Percentiles rank a stretch among this genome's conserved stretches.
Evolutionary conservation across 2,113 vertebrate genomes (phyloP).

Genomic region (Toxotes jaculatrix): DNA sequence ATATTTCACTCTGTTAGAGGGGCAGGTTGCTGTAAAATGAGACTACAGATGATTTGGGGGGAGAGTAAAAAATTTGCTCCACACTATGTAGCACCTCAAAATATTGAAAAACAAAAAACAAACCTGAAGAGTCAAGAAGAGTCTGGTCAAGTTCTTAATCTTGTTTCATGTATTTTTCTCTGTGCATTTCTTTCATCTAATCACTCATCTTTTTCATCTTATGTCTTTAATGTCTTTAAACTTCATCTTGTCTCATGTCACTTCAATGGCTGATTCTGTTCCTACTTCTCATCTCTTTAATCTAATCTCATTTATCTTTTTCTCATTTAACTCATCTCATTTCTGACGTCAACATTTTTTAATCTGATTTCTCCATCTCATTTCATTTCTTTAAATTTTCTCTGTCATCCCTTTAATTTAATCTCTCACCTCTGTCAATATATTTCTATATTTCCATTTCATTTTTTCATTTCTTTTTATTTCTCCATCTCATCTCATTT

Average conservation of each 20-base stretch:
- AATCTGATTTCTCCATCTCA: background rate
- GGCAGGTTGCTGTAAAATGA: background rate
- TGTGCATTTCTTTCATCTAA: background rate
- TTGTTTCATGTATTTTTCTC: background rate
- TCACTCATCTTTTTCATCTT: background rate
- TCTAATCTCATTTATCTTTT: background rate
- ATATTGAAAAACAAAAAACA: background rate
- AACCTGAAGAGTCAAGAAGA: too few relatives aligned
- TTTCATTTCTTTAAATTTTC: background rate
- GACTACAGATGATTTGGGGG: background rate
- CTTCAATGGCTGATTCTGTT: background rate
- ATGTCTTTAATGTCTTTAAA: background rate
- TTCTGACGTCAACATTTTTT: background rate
- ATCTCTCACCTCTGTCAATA: background rate
- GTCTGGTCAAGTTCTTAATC: background rate
- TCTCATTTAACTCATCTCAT: background rate
- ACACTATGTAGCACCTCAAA: background rate
- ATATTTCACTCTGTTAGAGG: constrained; percentile 23
- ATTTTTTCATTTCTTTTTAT: background rate
- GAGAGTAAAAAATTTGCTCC: background rate
- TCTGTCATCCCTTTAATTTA: background rate
- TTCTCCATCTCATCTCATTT: background rate
- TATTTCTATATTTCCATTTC: background rate
- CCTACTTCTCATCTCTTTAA: background rate
- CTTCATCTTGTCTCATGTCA: background rate